Percentiles rank a stretch among this genome's conserved stretches.
Conservation (phyloP, 2,113 vertebrate genomes). For the Tragelaphus strepsiceros region DNA sequence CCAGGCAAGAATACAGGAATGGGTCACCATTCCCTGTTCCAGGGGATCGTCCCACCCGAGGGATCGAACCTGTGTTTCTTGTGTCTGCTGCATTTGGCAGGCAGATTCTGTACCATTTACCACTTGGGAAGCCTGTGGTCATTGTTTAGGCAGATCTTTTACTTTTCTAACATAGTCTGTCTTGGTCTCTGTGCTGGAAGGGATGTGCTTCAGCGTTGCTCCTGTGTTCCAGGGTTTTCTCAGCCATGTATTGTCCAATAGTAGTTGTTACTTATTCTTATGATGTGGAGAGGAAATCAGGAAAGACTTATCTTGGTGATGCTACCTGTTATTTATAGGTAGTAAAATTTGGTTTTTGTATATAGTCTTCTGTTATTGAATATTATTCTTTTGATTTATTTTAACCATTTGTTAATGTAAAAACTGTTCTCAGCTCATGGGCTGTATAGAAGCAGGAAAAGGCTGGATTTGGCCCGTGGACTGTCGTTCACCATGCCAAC, state of each 20-base stretch:
- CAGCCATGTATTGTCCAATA: background rate
- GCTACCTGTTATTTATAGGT: background rate
- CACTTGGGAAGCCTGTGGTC: background rate
- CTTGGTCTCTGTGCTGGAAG: background rate
- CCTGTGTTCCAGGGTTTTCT: background rate
- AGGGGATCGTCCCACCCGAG: background rate
- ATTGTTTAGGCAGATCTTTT: background rate
- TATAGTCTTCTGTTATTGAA: background rate
- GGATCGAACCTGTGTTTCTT: background rate
- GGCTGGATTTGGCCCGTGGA: background rate
- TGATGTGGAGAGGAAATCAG: background rate
- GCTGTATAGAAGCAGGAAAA: background rate
- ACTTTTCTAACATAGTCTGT: background rate
- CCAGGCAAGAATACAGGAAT: background rate
- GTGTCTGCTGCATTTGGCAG: background rate
- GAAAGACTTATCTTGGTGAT: background rate
- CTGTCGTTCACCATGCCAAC: background rate
- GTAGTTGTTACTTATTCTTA: background rate
- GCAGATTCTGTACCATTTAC: background rate
- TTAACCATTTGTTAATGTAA: background rate
- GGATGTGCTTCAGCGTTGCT: background rate
- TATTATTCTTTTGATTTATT: slow-evolving; percentile 5
- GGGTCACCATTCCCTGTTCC: background rate
- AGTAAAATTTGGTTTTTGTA: background rate
- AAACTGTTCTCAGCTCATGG: background rate